A percentile compares a stretch with the other conserved stretches of the same genome.
Conservation (phyloP, 1,140 invertebrate genomes). For the Bombus haemorrhoidalis region DNA sequence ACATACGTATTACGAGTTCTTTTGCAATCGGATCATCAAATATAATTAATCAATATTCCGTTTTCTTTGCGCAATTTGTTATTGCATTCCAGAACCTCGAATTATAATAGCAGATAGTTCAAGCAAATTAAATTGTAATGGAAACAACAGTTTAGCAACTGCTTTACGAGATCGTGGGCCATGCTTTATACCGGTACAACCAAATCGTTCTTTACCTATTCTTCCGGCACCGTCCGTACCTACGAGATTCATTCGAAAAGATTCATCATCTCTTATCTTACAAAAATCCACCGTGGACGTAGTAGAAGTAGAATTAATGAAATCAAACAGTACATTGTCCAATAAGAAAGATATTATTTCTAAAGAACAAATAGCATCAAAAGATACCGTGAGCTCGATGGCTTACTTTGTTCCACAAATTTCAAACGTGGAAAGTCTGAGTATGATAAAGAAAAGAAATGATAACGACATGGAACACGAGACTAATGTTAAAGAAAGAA, state of each 20-base stretch:
- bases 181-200: slow-evolving; percentile 72
- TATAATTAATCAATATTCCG: no score
- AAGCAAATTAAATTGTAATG: slow-evolving; percentile 30
- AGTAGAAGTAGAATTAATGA: slow-evolving; percentile 30
- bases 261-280: slow-evolving; percentile 21
- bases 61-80: neutral
- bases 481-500: slow-evolving; percentile 25
- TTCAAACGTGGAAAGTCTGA: neutral
- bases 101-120: slow-evolving; percentile 65
- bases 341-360: neutral
- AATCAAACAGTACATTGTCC: neutral
- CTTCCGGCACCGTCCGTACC: slow-evolving; percentile 69
- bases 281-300: neutral
- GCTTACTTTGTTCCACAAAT: slow-evolving; percentile 42
- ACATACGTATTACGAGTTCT: neutral
- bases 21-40: neutral
- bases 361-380: neutral
- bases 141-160: slow-evolving; percentile 54
- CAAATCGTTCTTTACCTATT: slow-evolving; percentile 74
- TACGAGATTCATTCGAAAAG: slow-evolving; percentile 40
- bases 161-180: slow-evolving; percentile 67
- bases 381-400: neutral
- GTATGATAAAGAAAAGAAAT: slow-evolving; percentile 11
- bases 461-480: neutral
- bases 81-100: slow-evolving; percentile 48